Evolutionary conservation across 2,113 vertebrate genomes (phyloP).

Genomic region (Todiramphus chloris): DNA sequence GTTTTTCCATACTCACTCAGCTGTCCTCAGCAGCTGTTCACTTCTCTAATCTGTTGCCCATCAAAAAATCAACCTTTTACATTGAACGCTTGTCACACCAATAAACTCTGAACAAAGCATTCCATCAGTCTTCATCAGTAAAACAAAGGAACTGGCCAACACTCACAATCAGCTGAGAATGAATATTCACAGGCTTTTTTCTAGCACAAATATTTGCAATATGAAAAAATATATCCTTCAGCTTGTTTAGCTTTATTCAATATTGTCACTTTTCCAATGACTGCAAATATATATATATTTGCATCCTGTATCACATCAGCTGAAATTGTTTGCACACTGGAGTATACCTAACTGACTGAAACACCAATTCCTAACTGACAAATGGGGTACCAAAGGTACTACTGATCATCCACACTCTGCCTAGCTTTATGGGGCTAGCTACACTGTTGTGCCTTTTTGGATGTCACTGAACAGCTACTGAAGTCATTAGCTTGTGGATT

Average conservation of each 20-base stretch:
- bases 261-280: neutral
- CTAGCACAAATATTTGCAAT: neutral
- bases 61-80: neutral
- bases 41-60: neutral
- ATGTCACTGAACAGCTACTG: neutral
- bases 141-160: neutral
- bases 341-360: neutral
- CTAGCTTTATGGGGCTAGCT: neutral
- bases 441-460: neutral
- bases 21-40: neutral
- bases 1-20: neutral
- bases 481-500: neutral
- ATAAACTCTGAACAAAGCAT: neutral
- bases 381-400: neutral
- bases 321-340: neutral
- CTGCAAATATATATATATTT: neutral
- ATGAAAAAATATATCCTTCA: neutral
- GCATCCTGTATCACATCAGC: neutral
- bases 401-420: no score
- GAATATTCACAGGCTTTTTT: neutral
- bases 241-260: neutral
- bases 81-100: neutral
- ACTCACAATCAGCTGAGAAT: neutral
- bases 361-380: neutral
- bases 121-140: neutral